Base-by-base conservation (phyloP, 2,797 vertebrate genomes). In the Loris lydekkerianus region DNA sequence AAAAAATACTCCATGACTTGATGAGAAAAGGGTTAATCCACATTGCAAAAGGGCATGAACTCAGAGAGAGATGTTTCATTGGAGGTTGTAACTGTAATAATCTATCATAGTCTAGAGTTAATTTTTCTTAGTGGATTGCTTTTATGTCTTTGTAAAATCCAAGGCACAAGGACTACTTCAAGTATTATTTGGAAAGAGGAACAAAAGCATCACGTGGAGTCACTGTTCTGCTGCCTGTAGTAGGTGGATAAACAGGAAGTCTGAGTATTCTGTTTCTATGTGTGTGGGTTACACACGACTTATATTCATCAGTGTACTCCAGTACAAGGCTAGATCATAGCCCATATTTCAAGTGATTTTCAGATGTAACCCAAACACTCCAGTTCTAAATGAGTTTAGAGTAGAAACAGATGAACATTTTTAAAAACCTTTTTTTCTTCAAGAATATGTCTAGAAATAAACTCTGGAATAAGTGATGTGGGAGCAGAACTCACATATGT, bases 381-480 rank as follows among this genome's bases (percentile, higher is more conserved):
- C 10, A 31, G 49, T 95, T 86, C 37, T 58, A 97, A 90, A 84
- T 84, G 84, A 85, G 77, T 94, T 95, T 93, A 91, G 72, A 94
- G 60, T 97, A 60, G 80, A 96, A 96, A 77, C 89, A 96, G 89
- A 86, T 96, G 84, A 96, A 91, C 58, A 67, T 90, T 96, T 85
- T 17, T 80, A 75, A 91, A 88, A 93, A 63, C 77, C 40, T 85
- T 83, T 88, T 95, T 93, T 89, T 89, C 29, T 43, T 4, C 69
- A 75, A 82, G 61, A 95, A 77, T 93, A 87, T 89, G 61, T 93
- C 95, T 94, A 91, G 77, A 96, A 97, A 97, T 96, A 96, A 93
- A 85, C 83, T 75, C 49, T 89, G 69, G 46, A 93, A 89, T 34
- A 86, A 93, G 70, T 80, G 49, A 93, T 80, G 67, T 93, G 69